Conservation (phyloP, 2,113 vertebrate genomes). For the Beaufortia kweichowensis region DNA sequence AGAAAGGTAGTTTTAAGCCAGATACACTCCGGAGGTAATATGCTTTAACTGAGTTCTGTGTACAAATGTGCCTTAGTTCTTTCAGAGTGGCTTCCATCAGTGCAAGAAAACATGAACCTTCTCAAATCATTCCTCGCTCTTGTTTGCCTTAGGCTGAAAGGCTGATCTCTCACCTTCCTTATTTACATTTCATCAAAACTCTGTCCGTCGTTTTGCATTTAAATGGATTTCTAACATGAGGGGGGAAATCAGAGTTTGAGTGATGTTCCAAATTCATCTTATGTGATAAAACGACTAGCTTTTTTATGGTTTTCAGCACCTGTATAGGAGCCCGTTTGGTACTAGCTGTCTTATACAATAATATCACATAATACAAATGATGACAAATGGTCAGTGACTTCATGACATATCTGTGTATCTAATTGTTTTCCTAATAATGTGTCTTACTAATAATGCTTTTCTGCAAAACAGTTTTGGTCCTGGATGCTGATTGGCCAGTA, state of each 20-base stretch:
- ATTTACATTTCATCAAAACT: constrained; percentile 43
- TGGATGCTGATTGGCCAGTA: no score
- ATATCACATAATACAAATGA: no score
- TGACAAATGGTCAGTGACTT: no score
- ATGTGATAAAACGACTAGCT: background rate
- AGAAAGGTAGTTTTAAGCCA: background rate
- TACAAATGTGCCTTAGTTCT: constrained; percentile 24
- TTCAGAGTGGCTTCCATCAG: constrained; percentile 31
- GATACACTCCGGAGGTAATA: constrained; percentile 29
- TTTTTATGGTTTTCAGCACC: constrained; percentile 13
- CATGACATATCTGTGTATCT: no score
- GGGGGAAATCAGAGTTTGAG: constrained; percentile 25
- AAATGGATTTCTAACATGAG: constrained; percentile 19
- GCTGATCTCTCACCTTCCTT: constrained; percentile 38
- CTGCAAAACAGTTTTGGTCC: no score
- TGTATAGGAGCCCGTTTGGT: no score
- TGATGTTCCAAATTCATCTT: constrained; percentile 29
- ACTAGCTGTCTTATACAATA: no score
- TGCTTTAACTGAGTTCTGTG: constrained; percentile 24
- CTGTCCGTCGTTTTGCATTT: constrained; percentile 33
- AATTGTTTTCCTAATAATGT: no score
- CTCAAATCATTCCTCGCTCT: constrained; percentile 23
- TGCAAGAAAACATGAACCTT: constrained; percentile 12
- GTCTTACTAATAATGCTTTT: no score
- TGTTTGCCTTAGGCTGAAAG: constrained; percentile 34